Evolutionary conservation across 2,113 vertebrate species (phyloP), one percentile per base, ranked within the genome.

Genomic region (Pseudorectes ferrugineus): DNA sequence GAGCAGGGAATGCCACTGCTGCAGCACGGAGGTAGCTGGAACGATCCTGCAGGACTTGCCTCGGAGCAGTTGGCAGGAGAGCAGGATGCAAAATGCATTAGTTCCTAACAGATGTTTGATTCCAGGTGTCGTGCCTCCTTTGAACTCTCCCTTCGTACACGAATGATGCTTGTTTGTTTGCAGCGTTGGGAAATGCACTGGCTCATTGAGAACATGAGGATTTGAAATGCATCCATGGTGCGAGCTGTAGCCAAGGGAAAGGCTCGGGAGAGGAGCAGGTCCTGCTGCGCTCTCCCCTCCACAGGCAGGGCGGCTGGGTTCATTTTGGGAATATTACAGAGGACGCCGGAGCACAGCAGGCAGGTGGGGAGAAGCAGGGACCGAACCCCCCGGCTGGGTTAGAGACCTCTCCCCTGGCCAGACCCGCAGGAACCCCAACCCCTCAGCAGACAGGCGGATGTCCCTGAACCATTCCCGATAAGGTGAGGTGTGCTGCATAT

Each of bases 111-210:
- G 88, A 95, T 97, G 88, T 89, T 92, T 94, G 84, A 94, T 97
- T 97, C 96, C 95, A 97, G 96, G 96, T 97, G 95, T 93, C 87
- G 58, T 11, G 14, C 62, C 77, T 96, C 84, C 93, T 97, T 94
- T 94, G 85, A 94, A 94, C 89, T 92, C 77, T 83, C 78, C 80
- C 77, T 88, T 63, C 62, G 10, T 89, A 80, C 74, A 80, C 40
- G 85, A 92, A 19, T 1, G 82, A 12, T 85, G 90, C 76, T 76
- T 92, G 85, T 89, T 93, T 93, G 90, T 91, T 95, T 88, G 93
- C 61, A 92, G 67, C 48, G 28, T 8, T 85, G 71, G 91, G 72
- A 96, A 89, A 92, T 31, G 15, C 63, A 8, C 85, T 29, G 42
- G 22, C 63, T 91, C n/a, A n/a, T n/a, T 92, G 72, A 88, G 71